A percentile compares a stretch with the other conserved stretches of the same genome.
phyloP scores from a whole-genome alignment of 1,140 invertebrate species.

The Meloidogyne chitwoodi region DNA sequence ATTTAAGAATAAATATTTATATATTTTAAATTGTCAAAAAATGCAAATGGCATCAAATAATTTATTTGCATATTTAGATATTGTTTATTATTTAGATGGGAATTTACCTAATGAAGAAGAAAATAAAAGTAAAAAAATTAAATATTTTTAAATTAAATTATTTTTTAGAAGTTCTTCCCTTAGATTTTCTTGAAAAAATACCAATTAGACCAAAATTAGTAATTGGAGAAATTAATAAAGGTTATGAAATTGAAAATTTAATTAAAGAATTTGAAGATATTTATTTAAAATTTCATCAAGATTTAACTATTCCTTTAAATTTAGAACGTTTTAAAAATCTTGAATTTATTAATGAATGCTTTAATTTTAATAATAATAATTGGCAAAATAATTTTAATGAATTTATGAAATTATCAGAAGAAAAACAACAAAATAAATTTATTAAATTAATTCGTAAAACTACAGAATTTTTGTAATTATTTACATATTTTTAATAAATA shows the following conservation, averaged over 20 bases:
- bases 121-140: neutral
- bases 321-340: neutral
- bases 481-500: too few species aligned
- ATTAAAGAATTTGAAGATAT: neutral
- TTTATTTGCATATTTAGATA: neutral
- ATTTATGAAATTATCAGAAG: neutral
- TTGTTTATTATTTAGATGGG: neutral
- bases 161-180: neutral
- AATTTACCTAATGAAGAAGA: neutral
- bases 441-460: neutral
- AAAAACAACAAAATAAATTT: neutral
- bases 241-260: neutral
- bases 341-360: neutral
- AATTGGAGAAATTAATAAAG: neutral
- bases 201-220: neutral
- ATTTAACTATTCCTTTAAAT: neutral
- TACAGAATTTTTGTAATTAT: neutral
- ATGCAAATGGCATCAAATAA: neutral
- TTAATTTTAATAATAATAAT: neutral
- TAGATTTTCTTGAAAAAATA: neutral
- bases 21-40: neutral
- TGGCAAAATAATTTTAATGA: neutral
- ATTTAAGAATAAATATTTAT: neutral
- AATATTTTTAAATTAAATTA: neutral
- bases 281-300: neutral